phyloP scores from a whole-genome alignment of 2,113 vertebrate genomes.

The Hystrix cristata region DNA sequence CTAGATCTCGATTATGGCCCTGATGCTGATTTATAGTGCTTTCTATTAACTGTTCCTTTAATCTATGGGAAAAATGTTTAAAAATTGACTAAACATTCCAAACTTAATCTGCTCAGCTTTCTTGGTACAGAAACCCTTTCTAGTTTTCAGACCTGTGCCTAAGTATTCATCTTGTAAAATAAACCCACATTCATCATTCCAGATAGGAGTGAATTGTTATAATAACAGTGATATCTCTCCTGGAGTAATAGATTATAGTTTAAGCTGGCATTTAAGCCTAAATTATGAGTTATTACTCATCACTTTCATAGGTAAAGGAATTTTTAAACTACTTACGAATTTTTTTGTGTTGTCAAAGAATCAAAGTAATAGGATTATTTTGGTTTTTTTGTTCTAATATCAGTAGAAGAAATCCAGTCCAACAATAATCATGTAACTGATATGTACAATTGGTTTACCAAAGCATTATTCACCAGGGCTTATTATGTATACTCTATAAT shows the following conservation, averaged over 20 bases:
- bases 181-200: neutral
- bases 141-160: neutral
- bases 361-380: neutral
- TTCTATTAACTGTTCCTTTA: conserved; percentile 26
- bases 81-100: neutral
- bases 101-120: conserved; percentile 17
- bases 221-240: neutral
- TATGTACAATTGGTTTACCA: conserved; percentile 56
- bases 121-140: neutral
- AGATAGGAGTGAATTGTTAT: neutral
- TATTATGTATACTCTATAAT: conserved; percentile 71
- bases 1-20: neutral
- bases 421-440: conserved; percentile 69
- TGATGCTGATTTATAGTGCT: conserved; percentile 7
- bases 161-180: conserved; percentile 25
- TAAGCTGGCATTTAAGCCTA: conserved; percentile 6
- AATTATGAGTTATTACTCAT: neutral
- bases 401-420: conserved; percentile 53
- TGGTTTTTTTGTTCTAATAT: conserved; percentile 59
- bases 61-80: neutral
- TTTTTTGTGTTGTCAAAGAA: neutral
- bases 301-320: neutral
- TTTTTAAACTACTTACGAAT: neutral
- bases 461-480: conserved; percentile 40
- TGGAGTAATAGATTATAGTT: neutral